Evolutionary conservation across 64 coral and sea anemone genomes (phyloP).

Genomic region (Pocillopora damicornis): DNA sequence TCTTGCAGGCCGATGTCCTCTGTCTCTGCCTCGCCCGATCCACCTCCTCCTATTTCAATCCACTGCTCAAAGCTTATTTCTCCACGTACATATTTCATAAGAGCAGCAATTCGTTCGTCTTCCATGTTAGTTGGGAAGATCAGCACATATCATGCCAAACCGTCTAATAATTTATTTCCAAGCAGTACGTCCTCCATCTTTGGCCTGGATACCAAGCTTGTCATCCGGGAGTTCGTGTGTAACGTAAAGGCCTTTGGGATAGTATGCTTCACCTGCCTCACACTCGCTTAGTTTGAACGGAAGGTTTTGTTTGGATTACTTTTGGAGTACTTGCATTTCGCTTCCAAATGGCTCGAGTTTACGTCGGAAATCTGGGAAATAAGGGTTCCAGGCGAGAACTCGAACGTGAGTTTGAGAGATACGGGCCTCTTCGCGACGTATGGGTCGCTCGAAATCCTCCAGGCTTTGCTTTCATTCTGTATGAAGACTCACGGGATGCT

Average conservation of each 20-base stretch:
- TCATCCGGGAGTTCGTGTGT: neutral
- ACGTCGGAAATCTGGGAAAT: constrained; percentile 87
- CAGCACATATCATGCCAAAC: neutral
- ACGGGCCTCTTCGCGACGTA: constrained; percentile 87
- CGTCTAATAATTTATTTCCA: neutral
- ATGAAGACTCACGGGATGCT: constrained; percentile 92
- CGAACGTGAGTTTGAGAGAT: constrained; percentile 82
- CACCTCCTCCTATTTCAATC: constrained; percentile 48
- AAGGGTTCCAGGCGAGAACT: constrained; percentile 90
- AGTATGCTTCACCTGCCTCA: neutral
- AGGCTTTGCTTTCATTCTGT: constrained; percentile 93
- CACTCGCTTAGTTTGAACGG: neutral
- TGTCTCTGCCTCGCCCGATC: neutral
- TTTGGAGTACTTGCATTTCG: constrained; percentile 1
- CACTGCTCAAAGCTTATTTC: constrained; percentile 93
- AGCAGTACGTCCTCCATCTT: constrained; percentile 2
- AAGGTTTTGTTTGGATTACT: neutral
- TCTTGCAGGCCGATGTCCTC: neutral
- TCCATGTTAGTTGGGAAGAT: constrained; percentile 16
- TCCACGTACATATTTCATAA: constrained; percentile 85
- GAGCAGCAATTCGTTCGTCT: constrained; percentile 24
- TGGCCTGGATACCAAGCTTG: constrained; percentile 13
- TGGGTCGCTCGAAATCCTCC: constrained; percentile 99
- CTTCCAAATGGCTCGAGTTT: constrained; percentile 83
- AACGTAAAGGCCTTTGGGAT: neutral